Base-by-base conservation (phyloP, 2,113 vertebrate genomes). In the Vulpes vulpes region DNA sequence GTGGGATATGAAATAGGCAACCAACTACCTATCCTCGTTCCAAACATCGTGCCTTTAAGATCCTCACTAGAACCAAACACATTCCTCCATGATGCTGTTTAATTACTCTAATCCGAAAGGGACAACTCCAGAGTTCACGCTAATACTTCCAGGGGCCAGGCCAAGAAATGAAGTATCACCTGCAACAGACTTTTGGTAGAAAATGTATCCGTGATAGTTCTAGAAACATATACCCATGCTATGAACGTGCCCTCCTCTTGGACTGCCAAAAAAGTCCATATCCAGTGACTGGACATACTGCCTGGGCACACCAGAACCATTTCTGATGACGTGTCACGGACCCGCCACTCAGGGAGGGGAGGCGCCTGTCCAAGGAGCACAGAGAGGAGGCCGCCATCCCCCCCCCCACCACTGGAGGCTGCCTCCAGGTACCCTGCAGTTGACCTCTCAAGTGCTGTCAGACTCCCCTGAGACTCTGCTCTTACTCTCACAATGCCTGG, bases 61-160 rank as follows among this genome's bases (percentile, higher is more conserved):
- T 17, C 25, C 73, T 79, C 62, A 74, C 38, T 51, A 90, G 62
- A 90, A 92, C 32, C 71, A 32, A 91, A 82, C 8, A 49, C 30
- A 60, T 32, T 57, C 49, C 32, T 89, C 79, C 43, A 59, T 2
- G 20, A 60, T 22, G 17, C 11, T 49, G 76, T 57, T 85, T 78
- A 69, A 67, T 51, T 69, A 38, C 71, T 55, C 38, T 60, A 43
- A 79, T 35, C 71, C 35, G 12, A 65, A 88, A 59, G 64, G 8
- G 20, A 27, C 49, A 65, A 83, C 35, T 62, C 57, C 69, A 25
- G 3, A 22, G 38, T 55, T 92, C 32, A 27, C 55, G 83, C n/a
- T 27, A 25, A 85, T 22, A 15, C 19, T 35, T 22, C 5, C n/a
- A 93, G 74, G 64, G 32, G 30, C 35, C 43, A 43, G 32, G 43